phyloP scores from a whole-genome alignment of 1,140 invertebrate species.

The Megalopta genalis region DNA sequence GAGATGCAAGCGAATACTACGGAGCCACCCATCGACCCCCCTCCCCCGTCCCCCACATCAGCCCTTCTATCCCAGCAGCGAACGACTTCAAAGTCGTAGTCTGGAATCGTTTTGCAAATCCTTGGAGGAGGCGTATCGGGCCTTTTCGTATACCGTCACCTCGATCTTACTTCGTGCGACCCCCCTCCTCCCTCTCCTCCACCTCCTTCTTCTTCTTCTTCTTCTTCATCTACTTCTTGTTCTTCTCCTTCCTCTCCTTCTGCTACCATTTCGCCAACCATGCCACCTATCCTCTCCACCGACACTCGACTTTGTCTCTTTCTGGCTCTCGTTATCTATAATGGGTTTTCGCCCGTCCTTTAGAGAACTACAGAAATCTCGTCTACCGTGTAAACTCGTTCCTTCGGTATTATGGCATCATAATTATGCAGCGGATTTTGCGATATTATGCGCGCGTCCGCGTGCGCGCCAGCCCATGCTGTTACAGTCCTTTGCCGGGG shows the following conservation, averaged over 20 bases:
- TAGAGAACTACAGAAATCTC: constrained; percentile 57
- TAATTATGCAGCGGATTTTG: constrained; percentile 42
- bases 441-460: background rate
- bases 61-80: background rate
- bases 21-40: background rate
- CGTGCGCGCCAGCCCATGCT: too few relatives aligned
- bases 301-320: constrained; percentile 55
- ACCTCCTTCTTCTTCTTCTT: too few relatives aligned
- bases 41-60: background rate
- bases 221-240: too few relatives aligned
- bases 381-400: constrained; percentile 57
- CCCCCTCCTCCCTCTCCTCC: background rate
- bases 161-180: constrained; percentile 52
- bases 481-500: too few relatives aligned
- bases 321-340: constrained; percentile 65
- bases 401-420: constrained; percentile 31
- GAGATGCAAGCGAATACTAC: constrained; percentile 48
- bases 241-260: background rate
- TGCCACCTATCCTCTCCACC: too few relatives aligned
- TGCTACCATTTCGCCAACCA: too few relatives aligned
- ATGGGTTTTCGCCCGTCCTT: constrained; percentile 63
- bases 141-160: constrained; percentile 54
- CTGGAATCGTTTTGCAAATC: constrained; percentile 66
- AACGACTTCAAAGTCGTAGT: constrained; percentile 69
- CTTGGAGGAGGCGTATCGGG: constrained; percentile 60